Percentiles rank a stretch among this genome's conserved stretches.
phyloP scores from a whole-genome alignment of 2,888 invertebrate species.

The Entomobrya proxima region DNA sequence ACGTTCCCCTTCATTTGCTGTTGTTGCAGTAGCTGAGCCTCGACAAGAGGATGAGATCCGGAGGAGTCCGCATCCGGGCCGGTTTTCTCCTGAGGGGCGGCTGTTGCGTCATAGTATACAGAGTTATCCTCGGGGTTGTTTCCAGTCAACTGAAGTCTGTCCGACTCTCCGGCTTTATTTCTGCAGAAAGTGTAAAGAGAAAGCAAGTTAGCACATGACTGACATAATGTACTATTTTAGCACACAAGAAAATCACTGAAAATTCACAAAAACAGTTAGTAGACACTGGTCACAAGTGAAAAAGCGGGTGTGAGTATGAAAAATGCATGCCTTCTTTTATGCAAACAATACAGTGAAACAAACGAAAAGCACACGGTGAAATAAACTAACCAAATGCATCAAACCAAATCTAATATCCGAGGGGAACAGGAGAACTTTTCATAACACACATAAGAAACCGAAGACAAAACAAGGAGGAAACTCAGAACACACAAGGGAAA shows the following conservation, averaged over 20 bases:
- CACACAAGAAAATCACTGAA: not conserved
- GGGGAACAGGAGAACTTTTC: not conserved
- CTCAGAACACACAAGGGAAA: not conserved
- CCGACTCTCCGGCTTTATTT: conserved; percentile 57
- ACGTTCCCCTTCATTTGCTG: conserved; percentile 59
- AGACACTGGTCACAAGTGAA: not conserved
- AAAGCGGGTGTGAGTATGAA: not conserved
- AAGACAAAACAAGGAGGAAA: not conserved
- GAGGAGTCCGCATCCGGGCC: conserved; percentile 73
- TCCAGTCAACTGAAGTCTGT: conserved; percentile 52
- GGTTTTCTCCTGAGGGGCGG: conserved; percentile 70
- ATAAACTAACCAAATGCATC: not conserved
- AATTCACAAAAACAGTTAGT: not conserved
- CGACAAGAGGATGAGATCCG: conserved; percentile 71
- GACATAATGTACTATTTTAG: too few species aligned
- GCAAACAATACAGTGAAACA: not conserved
- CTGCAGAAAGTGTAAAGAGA: too few species aligned
- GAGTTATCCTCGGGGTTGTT: conserved; percentile 74
- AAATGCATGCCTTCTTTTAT: not conserved
- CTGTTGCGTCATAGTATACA: conserved; percentile 74
- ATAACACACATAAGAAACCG: not conserved
- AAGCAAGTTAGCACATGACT: too few species aligned
- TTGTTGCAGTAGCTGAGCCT: conserved; percentile 44
- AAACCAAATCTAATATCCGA: not conserved
- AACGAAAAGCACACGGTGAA: not conserved